Conservation (phyloP, 1,140 invertebrate species). For the Panulirus ornatus region DNA sequence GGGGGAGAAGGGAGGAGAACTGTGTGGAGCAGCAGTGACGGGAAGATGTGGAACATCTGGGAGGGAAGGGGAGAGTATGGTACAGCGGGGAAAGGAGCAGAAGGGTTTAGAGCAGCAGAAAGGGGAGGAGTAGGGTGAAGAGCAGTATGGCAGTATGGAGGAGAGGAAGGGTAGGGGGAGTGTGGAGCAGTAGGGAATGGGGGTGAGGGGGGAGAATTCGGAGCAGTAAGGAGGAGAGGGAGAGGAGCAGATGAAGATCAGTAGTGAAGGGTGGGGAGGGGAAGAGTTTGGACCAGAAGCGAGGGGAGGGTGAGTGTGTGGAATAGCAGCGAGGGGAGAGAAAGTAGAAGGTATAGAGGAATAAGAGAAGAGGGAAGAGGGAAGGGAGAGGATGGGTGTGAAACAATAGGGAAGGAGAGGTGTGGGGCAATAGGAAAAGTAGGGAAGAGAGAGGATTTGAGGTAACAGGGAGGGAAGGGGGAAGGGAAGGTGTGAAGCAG, state of each 20-base stretch:
- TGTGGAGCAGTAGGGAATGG: not conserved
- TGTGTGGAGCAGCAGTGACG: not conserved
- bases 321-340: not conserved
- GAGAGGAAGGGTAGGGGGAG: not conserved
- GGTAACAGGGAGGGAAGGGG: too few species aligned
- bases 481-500: too few species aligned
- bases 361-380: not conserved
- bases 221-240: not conserved
- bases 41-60: not conserved
- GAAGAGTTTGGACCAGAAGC: not conserved
- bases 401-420: not conserved
- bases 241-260: not conserved
- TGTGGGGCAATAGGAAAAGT: not conserved
- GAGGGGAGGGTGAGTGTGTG: not conserved
- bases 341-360: not conserved
- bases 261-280: constrained; percentile 12
- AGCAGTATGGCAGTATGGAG: not conserved
- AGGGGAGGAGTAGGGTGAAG: not conserved
- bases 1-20: too few species aligned
- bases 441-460: too few species aligned
- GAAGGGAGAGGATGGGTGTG: not conserved
- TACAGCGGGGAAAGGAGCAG: not conserved
- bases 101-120: too few species aligned
- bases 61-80: not conserved
- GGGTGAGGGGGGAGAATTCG: not conserved